Evolutionary conservation across 2,888 invertebrate genomes (phyloP).

Genomic region (Stenotaenia linearis): DNA sequence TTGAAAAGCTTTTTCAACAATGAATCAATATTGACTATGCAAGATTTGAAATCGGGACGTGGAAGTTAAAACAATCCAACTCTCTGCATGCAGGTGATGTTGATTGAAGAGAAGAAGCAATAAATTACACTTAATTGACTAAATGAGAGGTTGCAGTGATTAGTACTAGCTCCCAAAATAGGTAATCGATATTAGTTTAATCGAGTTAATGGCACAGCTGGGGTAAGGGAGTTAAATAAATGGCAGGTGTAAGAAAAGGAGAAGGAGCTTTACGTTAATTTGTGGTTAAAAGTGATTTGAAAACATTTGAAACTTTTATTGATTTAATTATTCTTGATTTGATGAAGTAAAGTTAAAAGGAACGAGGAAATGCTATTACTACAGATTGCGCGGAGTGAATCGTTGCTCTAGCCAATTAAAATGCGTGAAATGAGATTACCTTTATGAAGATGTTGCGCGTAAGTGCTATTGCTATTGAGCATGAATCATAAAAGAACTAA

Average conservation of each 20-base stretch:
- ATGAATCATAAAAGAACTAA: too few relatives aligned
- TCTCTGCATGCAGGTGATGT: background rate
- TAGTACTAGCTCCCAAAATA: background rate
- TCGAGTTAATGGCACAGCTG: background rate
- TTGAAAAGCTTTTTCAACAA: too few relatives aligned
- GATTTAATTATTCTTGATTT: background rate
- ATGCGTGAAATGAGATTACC: background rate
- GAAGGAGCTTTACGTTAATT: background rate
- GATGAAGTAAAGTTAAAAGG: background rate
- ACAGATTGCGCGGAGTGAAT: background rate
- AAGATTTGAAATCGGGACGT: background rate
- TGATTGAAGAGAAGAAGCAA: background rate
- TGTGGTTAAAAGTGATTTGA: background rate
- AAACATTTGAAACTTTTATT: background rate
- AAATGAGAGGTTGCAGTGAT: background rate
- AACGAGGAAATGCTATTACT: background rate
- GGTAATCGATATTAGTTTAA: background rate
- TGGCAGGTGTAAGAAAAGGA: background rate
- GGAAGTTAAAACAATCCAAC: background rate
- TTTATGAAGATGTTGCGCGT: too few relatives aligned
- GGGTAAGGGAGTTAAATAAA: background rate
- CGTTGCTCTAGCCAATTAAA: background rate
- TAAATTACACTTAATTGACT: background rate
- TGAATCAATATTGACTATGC: background rate
- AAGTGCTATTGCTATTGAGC: too few relatives aligned